Base-by-base conservation (phyloP, 2,797 vertebrate species). In the Triplophysa bombifrons region DNA sequence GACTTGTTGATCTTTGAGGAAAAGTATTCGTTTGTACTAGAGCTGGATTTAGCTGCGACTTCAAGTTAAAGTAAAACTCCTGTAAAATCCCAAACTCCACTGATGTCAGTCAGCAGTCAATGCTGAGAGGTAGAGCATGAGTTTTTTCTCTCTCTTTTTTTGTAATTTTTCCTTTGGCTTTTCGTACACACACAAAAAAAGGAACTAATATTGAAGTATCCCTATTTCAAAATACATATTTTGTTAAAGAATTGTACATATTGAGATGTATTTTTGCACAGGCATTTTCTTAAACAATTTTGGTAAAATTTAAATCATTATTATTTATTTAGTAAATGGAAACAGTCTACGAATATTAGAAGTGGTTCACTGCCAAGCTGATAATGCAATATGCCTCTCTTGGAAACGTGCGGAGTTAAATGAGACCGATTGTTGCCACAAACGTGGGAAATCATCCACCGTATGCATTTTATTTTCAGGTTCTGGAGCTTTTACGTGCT, bases 201-300 rank as follows among this genome's bases (percentile, higher is more conserved):
- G 16, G 61, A 89, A 90, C 92, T 94, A 90, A 95, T 96, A 96
- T 94, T 95, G 94, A 97, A 95, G 93, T 96, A 94, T 96, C 94
- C 95, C 95, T 96, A 96, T 98, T 97, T 97, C 95, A 97, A 95
- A 96, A 96, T 92, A 95, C 95, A 92, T 99, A 99, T 99, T 99
- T 99, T 99, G 96, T 98, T 97, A 97, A 95, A 89, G 83, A 92
- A 96, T 96, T 98, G 97, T 99, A 99, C 95, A 99, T 98, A 99
- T 94, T 94, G 94, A 98, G 97, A 98, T 95, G 98, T 99, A 99
- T 99, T 99, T 99, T 99, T 98, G 98, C 98, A 99, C 97, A 98
- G 95, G 95, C 95, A 93, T 96, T 98, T 98, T 98, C 94, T 92
- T 96, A 97, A 95, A 93, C 93, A 92, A 90, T 96, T 96, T 98